These are phyloP conservation scores for Dreissena polymorpha DNA, from an alignment of 1,140 invertebrate genomes.

Conservation along the genomic window DNA sequence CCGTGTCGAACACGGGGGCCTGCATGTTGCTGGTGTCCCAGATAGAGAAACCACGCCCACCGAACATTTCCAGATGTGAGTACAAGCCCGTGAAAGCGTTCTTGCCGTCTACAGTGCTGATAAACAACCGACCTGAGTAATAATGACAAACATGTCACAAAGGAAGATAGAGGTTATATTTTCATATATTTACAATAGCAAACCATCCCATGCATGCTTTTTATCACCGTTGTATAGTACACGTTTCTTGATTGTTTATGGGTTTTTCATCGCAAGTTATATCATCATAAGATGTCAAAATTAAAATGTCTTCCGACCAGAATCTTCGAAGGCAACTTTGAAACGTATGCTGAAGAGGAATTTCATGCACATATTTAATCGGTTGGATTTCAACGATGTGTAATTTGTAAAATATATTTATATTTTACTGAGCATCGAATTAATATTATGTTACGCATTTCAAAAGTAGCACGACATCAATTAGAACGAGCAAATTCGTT, in stretches of 20 bases:
- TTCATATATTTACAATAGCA: not conserved
- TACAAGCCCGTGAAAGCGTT: constrained; percentile 7
- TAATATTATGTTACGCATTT: too few species aligned
- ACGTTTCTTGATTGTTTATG: not conserved
- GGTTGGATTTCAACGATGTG: too few species aligned
- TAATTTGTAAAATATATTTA: too few species aligned
- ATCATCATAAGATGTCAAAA: not conserved
- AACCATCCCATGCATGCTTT: not conserved
- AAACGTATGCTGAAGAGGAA: too few species aligned
- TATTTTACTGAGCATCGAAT: too few species aligned
- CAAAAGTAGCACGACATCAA: too few species aligned
- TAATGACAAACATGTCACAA: too few species aligned
- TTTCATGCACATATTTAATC: too few species aligned
- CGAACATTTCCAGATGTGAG: constrained; percentile 32
- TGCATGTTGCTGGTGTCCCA: constrained; percentile 7
- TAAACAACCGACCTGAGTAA: constrained; percentile 41
- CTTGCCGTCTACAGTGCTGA: constrained; percentile 37
- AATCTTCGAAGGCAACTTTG: too few species aligned
- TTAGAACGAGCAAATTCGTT: too few species aligned
- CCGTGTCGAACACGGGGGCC: constrained; percentile 23
- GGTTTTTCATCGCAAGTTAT: not conserved
- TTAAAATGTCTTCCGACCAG: not conserved
- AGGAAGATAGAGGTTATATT: too few species aligned
- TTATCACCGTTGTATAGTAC: not conserved
- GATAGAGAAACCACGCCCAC: constrained; percentile 44